phyloP scores from a whole-genome alignment of 2,113 vertebrate genomes.

The Lampris megalopsis region DNA sequence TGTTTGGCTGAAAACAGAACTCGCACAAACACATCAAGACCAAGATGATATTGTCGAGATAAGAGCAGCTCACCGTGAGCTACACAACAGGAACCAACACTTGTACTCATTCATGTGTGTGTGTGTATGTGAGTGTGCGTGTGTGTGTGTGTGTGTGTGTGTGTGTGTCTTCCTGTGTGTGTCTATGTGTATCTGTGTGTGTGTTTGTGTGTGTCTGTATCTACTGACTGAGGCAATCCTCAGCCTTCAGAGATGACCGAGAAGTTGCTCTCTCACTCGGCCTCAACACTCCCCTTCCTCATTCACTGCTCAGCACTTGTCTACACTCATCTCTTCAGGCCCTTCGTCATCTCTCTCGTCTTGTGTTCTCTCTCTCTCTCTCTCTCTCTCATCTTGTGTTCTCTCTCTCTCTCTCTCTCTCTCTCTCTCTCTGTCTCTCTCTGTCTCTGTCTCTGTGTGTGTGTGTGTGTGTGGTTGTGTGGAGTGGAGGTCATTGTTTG shows the following conservation, averaged over 20 bases:
- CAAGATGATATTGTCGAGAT: no score
- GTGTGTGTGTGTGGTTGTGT: constrained; percentile 7
- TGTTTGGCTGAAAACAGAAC: background rate
- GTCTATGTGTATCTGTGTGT: background rate
- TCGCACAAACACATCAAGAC: background rate
- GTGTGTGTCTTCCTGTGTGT: background rate
- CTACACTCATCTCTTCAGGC: constrained; percentile 12
- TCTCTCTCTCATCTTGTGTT: constrained; percentile 2
- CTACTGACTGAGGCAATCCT: constrained; percentile 3
- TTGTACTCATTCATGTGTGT: no score
- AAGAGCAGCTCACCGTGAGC: no score
- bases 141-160: background rate
- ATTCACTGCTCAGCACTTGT: constrained; percentile 7
- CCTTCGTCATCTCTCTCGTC: constrained; percentile 10
- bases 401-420: constrained; percentile 4
- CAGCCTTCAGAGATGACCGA: background rate
- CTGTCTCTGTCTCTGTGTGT: background rate
- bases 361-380: background rate
- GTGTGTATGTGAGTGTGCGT: background rate
- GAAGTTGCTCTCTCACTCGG: background rate
- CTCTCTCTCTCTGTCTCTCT: constrained; percentile 38
- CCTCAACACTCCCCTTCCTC: background rate
- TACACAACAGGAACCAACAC: no score
- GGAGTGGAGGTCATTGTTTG: constrained; percentile 58
- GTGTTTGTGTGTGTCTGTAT: background rate